These are phyloP conservation scores for Barnardius zonarius DNA, from an alignment of 2,113 vertebrate genomes.

Conservation along the genomic window DNA sequence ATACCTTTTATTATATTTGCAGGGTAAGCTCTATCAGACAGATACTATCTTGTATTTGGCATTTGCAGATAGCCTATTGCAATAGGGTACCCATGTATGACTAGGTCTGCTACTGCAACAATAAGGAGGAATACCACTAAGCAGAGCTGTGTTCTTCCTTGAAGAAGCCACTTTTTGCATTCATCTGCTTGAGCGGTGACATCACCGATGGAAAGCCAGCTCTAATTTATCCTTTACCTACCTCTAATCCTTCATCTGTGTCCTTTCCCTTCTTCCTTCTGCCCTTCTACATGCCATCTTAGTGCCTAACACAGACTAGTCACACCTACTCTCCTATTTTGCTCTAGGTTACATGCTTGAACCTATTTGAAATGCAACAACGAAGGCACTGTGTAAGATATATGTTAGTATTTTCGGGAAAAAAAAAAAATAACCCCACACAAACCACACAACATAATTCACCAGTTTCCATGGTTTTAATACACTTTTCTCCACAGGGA, in stretches of 20 bases:
- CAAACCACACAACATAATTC: constrained; percentile 27
- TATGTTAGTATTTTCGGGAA: constrained; percentile 36
- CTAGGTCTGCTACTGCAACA: not conserved
- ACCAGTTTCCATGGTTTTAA: constrained; percentile 39
- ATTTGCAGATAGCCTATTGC: not conserved
- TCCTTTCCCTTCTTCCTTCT: not conserved
- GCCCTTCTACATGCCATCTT: not conserved
- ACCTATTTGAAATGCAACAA: constrained; percentile 2
- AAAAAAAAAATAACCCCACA: not conserved
- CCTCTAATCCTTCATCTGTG: not conserved
- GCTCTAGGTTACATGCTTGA: not conserved
- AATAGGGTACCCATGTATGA: not conserved
- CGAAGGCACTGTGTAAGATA: not conserved
- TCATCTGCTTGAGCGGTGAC: not conserved
- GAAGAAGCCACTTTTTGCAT: not conserved
- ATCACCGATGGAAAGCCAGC: not conserved
- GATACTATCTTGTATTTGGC: not conserved
- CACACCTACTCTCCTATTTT: not conserved
- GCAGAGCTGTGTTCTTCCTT: not conserved
- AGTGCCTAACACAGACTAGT: not conserved
- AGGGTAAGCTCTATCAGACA: not conserved
- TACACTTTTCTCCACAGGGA: constrained; percentile 46
- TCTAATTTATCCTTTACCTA: not conserved
- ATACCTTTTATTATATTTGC: not conserved
- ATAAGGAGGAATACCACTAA: not conserved